These are phyloP conservation scores for Typhlichthys subterraneus DNA, from an alignment of 2,797 vertebrate species.

Conservation along the genomic window DNA sequence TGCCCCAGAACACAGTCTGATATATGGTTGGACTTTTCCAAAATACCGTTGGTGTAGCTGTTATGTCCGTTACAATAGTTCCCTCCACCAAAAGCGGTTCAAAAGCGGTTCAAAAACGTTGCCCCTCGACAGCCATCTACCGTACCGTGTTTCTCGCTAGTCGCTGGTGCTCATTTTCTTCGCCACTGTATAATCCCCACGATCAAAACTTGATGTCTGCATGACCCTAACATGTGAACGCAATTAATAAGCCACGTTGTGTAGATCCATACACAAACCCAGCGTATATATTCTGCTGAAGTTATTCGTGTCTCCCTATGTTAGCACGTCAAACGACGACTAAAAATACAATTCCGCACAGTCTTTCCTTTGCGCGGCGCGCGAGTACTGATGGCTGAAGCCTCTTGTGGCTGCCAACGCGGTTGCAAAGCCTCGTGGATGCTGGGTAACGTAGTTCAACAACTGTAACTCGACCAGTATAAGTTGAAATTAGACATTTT, in stretches of 20 bases:
- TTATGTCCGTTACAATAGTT: conserved; percentile 16
- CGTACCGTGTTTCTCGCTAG: conserved; percentile 50
- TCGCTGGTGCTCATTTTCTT: conserved; percentile 44
- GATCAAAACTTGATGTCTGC: conserved; percentile 3
- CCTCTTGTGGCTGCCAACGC: conserved; percentile 62
- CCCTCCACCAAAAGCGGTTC: conserved; percentile 23
- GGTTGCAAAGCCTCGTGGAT: conserved; percentile 11
- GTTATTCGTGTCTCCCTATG: conserved; percentile 45
- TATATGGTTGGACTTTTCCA: conserved; percentile 7
- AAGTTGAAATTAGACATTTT: neutral
- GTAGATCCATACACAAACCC: conserved; percentile 32
- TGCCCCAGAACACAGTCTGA: neutral
- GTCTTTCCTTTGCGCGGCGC: conserved; percentile 67
- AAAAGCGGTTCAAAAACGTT: conserved; percentile 36
- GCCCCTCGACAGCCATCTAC: conserved; percentile 45
- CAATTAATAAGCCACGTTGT: neutral
- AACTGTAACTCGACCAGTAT: fast-evolving
- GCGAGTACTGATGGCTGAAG: conserved; percentile 45
- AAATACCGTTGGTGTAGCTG: conserved; percentile 1
- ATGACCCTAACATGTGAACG: conserved; percentile 7
- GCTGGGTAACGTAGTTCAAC: conserved; percentile 60
- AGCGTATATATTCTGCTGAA: conserved; percentile 34
- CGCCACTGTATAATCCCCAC: conserved; percentile 54
- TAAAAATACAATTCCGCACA: conserved; percentile 70
- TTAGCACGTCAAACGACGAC: conserved; percentile 54